Percentiles rank a stretch among this genome's conserved stretches.
phyloP scores from a whole-genome alignment of 53 echinoderm and acorn worm species.

The Arbacia lixula region DNA sequence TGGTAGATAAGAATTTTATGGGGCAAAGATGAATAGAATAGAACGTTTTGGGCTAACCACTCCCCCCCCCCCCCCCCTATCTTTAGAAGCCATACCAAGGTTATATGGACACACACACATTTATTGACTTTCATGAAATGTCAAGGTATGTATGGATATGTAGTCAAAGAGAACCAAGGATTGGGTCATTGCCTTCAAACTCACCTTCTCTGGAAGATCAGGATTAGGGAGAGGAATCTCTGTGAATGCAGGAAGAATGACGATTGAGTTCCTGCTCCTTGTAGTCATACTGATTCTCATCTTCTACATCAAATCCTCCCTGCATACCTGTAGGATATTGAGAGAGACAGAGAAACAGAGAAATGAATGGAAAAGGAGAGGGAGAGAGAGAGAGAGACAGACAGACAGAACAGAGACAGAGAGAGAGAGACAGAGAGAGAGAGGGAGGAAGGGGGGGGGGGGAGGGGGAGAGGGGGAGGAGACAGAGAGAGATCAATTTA shows the following conservation, averaged over 20 bases:
- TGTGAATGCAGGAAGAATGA: constrained; percentile 83
- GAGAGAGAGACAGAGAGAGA: background rate
- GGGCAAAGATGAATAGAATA: too few species aligned
- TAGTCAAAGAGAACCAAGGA: too few species aligned
- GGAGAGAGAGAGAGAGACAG: background rate
- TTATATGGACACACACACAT: too few species aligned
- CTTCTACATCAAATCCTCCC: constrained; percentile 98
- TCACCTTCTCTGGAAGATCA: constrained; percentile 84
- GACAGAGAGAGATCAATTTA: background rate
- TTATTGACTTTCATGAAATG: too few species aligned
- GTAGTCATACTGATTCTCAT: constrained; percentile 91
- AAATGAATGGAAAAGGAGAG: background rate
- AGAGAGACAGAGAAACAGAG: background rate
- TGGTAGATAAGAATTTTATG: too few species aligned
- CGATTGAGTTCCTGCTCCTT: constrained; percentile 81
- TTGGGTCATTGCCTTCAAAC: too few species aligned
- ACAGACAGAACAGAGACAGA: background rate
- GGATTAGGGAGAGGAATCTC: constrained; percentile 77
- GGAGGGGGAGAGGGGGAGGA: background rate
- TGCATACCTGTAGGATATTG: constrained; percentile 75
- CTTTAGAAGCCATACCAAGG: too few species aligned
- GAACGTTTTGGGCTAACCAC: too few species aligned
- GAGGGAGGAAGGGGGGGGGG: background rate
- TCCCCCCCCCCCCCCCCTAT: too few species aligned
- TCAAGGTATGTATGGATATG: too few species aligned